phyloP scores from a whole-genome alignment of 1,140 invertebrate species.

The Calephelis nemesis region DNA sequence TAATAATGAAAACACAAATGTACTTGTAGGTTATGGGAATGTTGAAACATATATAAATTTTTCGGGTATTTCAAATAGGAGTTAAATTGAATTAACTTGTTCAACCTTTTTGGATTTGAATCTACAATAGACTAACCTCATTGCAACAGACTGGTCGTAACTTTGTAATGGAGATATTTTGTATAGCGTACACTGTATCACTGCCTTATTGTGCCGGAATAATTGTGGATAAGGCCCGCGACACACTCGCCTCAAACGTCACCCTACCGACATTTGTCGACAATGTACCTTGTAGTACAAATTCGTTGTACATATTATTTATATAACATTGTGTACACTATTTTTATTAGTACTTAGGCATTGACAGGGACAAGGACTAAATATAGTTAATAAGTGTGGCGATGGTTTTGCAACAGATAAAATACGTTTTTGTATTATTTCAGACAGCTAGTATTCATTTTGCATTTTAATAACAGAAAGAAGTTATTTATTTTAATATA shows the following conservation, averaged over 20 bases:
- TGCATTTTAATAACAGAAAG: slow-evolving; percentile 12
- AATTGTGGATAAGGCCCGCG: slow-evolving; percentile 51
- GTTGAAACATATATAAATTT: slow-evolving; percentile 71
- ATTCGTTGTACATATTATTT: slow-evolving; percentile 31
- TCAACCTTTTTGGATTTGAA: slow-evolving; percentile 78
- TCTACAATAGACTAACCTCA: slow-evolving; percentile 77
- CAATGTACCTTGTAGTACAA: slow-evolving; percentile 30
- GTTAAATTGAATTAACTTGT: slow-evolving; percentile 70
- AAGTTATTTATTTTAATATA: slow-evolving; percentile 6
- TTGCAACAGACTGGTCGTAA: slow-evolving; percentile 75
- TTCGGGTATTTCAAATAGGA: slow-evolving; percentile 73
- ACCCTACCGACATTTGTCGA: slow-evolving; percentile 25
- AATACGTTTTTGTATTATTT: slow-evolving; percentile 14
- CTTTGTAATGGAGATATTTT: slow-evolving; percentile 75
- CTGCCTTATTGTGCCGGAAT: slow-evolving; percentile 77
- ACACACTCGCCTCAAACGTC: slow-evolving; percentile 29
- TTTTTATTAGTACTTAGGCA: slow-evolving; percentile 28
- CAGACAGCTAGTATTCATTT: slow-evolving; percentile 6
- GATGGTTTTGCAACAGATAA: slow-evolving; percentile 7
- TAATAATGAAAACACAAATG: slow-evolving; percentile 72
- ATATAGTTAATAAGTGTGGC: slow-evolving; percentile 23
- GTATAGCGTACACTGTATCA: slow-evolving; percentile 77
- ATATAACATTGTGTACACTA: slow-evolving; percentile 32
- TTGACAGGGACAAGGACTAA: slow-evolving; percentile 26
- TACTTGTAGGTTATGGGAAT: slow-evolving; percentile 77